Base-by-base conservation (phyloP, 2,797 vertebrate genomes). In the Leucoraja ocellata region DNA sequence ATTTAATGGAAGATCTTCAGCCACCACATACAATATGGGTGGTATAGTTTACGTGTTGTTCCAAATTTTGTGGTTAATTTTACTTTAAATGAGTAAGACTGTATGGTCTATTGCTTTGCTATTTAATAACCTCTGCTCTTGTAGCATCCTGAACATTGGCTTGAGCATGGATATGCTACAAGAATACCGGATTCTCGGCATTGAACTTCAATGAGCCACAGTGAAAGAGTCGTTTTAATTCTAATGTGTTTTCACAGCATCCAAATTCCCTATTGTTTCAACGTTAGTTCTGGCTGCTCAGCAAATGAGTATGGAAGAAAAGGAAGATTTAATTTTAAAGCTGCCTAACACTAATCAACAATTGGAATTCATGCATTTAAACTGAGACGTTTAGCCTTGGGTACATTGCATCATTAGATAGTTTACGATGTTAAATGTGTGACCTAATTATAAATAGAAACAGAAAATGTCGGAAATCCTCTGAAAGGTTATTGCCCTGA, bases 1-100 rank as follows among this genome's bases (percentile, higher is more conserved):
- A 54, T 76, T 92, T 58, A 74, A n/a, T 92, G 39, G 16, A 76
- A 92, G 71, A 58, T 76, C 61, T 68, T 88, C 68, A 88, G 84
- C 13, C 25, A 54, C 39, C 39, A 74, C 46, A n/a, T 14, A 54
- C 39, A 76, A 8, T 92, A 13, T 2, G 23, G 36, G 7, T 1
- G 39, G 54, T 74, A 65, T 18, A 54, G 10, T 91, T 92, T n/a
- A 92, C 11, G 54, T 92, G 39, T 74, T 28, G 65, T 25, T 74
- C 39, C 71, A 54, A 54, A 54, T 58, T 36, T 92, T 92, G 90
- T 13, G 28, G 90, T 76, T 91, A 73, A 54, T 92, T 92, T 76
- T 92, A 76, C 4, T 11, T 76, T 92, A 54, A 73, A 74, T 92
- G 39, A 25, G 90, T 25, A 54, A 16, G 25, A 21, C 68, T 13